Evolutionary conservation across 2,797 vertebrate species (phyloP).

Genomic region (Buceros bicornis): DNA sequence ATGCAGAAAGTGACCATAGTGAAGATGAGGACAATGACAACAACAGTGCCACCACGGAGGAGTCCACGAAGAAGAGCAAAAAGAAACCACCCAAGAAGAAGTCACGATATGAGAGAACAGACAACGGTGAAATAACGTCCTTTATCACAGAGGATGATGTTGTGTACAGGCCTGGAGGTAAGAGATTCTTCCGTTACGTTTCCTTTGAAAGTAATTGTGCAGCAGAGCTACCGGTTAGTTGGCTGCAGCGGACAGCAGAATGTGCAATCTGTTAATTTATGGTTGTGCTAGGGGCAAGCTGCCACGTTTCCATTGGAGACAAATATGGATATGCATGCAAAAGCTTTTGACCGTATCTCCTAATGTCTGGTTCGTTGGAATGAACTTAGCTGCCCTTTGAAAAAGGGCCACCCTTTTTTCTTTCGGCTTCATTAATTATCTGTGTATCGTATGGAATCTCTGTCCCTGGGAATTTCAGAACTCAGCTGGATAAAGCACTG

Average conservation of each 20-base stretch:
- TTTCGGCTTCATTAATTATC: accelerated
- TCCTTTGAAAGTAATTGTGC: neutral
- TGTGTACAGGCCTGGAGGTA: conserved; percentile 96
- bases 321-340: accelerated
- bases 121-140: conserved; percentile 96
- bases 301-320: neutral
- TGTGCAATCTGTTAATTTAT: neutral
- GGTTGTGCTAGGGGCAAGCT: neutral
- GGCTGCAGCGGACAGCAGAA: neutral
- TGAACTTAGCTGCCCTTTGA: neutral
- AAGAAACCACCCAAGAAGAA: conserved; percentile 98
- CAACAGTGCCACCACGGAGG: conserved; percentile 89
- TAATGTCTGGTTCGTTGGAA: neutral
- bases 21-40: conserved; percentile 98
- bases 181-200: neutral
- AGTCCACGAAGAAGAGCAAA: conserved; percentile 93
- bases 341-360: accelerated
- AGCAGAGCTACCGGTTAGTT: neutral
- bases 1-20: conserved; percentile 97
- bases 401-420: neutral
- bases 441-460: accelerated
- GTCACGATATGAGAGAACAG: conserved; percentile 94
- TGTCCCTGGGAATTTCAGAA: neutral
- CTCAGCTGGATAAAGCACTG: neutral
- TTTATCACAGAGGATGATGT: conserved; percentile 97